Conservation (phyloP, 1,140 invertebrate species). For the Dryas iulia region DNA sequence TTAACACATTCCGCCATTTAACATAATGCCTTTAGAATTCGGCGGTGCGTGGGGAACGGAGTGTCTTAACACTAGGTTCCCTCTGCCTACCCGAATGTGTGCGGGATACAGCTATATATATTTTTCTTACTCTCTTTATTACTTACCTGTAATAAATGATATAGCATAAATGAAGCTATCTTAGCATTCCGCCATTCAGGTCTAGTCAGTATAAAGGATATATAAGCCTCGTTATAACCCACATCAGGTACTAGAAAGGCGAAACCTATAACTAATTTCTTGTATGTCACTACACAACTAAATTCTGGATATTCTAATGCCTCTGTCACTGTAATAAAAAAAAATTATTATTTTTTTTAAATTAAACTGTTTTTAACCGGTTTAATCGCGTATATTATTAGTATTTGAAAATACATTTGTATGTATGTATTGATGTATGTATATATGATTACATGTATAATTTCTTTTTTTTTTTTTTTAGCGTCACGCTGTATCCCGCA, state of each 20-base stretch:
- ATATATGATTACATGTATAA: background rate
- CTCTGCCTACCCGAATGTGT: no score
- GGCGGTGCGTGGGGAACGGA: no score
- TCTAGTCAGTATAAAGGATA: conserved; percentile 93
- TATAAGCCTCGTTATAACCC: conserved; percentile 90
- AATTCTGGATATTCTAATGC: conserved; percentile 95
- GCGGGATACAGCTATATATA: no score
- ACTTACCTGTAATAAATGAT: conserved; percentile 91
- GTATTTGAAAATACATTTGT: no score
- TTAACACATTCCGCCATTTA: no score
- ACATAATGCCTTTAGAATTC: no score
- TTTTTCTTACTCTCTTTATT: background rate
- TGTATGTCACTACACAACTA: conserved; percentile 93
- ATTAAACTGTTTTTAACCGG: background rate
- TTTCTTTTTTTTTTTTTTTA: no score
- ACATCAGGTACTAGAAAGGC: conserved; percentile 94
- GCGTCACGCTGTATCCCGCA: no score
- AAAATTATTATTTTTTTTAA: background rate
- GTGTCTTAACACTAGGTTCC: no score
- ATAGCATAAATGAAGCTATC: conserved; percentile 94
- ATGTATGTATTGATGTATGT: background rate
- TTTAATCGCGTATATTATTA: no score
- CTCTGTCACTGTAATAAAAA: conserved; percentile 86
- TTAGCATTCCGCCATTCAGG: conserved; percentile 91
- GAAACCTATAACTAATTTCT: conserved; percentile 92